Conservation (phyloP, 2,797 vertebrate species). For the Microhierax caerulescens region DNA sequence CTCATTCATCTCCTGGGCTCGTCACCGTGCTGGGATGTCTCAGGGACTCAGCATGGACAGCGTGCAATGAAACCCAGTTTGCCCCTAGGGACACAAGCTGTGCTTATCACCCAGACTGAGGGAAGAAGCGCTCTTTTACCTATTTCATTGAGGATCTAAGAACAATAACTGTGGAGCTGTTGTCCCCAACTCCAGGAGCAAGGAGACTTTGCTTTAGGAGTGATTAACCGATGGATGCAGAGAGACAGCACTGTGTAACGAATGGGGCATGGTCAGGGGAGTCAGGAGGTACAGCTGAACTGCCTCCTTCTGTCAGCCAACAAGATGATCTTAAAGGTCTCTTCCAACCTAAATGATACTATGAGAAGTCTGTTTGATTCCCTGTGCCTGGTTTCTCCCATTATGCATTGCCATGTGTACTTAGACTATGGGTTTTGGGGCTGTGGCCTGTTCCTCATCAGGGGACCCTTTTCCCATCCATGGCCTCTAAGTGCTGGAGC, state of each 20-base stretch:
- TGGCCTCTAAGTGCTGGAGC: background rate
- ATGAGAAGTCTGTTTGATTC: background rate
- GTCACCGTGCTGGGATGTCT: background rate
- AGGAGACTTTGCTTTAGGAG: background rate
- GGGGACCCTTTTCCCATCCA: background rate
- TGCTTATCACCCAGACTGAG: background rate
- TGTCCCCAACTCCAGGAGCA: background rate
- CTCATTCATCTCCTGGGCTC: background rate
- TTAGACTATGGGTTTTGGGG: background rate
- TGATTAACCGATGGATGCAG: background rate
- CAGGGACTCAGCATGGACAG: background rate
- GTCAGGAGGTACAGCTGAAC: background rate
- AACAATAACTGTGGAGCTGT: background rate
- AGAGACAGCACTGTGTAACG: background rate
- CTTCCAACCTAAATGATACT: background rate
- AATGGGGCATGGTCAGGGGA: background rate
- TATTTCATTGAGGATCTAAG: background rate
- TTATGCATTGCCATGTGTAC: background rate
- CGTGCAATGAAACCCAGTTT: background rate
- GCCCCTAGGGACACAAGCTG: background rate
- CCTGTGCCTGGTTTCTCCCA: background rate
- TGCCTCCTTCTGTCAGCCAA: background rate
- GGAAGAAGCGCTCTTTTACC: background rate
- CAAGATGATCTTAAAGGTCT: background rate
- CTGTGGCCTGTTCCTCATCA: background rate